Evolutionary conservation across 2,797 vertebrate genomes (phyloP), one percentile per base, ranked within the genome.

Genomic region (Stomatorhinus walkeri): DNA sequence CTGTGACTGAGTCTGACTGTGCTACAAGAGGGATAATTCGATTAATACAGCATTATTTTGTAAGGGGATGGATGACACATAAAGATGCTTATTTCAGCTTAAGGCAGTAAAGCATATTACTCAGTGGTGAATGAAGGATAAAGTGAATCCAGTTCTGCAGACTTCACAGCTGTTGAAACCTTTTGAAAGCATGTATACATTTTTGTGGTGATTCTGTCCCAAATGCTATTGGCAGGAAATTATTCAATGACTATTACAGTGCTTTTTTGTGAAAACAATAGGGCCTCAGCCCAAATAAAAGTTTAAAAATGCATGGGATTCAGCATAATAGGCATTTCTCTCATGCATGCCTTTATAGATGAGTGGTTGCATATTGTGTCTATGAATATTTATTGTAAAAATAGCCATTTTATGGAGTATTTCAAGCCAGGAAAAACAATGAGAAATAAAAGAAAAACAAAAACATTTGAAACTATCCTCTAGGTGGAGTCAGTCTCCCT

Each of bases 401-500:
- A n/a, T 36, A 56, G 85, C 51, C 51, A 52, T n/a, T 32, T 87
- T 87, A 56, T 87, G 9, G 85, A 40, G 16, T 24, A 51, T 32
- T n/a, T 59, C 28, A 46, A 49, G 43, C 10, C 4, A 64, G 83
- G 28, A 24, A 9, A 59, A 32, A 51, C 40, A 24, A 48, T 7
- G 48, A 59, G 40, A 54, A 32, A 76, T 68, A 61, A 24, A 90
- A 88, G 87, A 36, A 72, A 72, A 72, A 72, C 12, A 36, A 59
- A 51, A 85, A 76, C 89, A 59, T 90, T 89, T 93, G 90, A 88
- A 91, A 93, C 68, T 90, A 22, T 90, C 94, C 95, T 94, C 92
- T 94, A 96, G 95, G 95, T 95, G 95, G 96, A 93, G 93, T 91
- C 93, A 95, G 92, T 95, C 92, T 95, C 93, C 93, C 93, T 88